phyloP scores from a whole-genome alignment of 2,113 vertebrate species.

The Dascyllus trimaculatus region DNA sequence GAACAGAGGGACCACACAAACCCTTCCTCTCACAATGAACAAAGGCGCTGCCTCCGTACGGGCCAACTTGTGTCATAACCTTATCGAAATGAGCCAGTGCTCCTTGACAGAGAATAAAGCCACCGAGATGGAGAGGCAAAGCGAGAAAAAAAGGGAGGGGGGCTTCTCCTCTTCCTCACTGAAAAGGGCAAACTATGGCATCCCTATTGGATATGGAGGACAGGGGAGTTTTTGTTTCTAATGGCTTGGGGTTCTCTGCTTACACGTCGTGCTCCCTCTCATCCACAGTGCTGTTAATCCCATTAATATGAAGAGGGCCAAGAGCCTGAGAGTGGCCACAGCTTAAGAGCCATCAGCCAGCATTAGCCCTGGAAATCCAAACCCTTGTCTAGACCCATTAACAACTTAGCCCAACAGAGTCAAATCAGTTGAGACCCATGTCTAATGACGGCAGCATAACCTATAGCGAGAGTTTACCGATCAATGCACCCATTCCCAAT shows the following conservation, averaged over 20 bases:
- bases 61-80: conserved; percentile 78
- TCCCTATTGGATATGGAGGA: conserved; percentile 63
- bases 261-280: conserved; percentile 72
- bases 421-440: conserved; percentile 68
- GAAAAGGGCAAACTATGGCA: conserved; percentile 65
- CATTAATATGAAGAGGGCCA: conserved; percentile 83
- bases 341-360: conserved; percentile 81
- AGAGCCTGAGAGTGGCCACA: conserved; percentile 71
- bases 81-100: conserved; percentile 65
- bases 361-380: conserved; percentile 81
- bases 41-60: conserved; percentile 57
- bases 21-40: conserved; percentile 68
- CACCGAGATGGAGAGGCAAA: conserved; percentile 54
- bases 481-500: background rate
- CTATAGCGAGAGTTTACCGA: conserved; percentile 28
- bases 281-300: conserved; percentile 81
- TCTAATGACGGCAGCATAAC: conserved; percentile 57
- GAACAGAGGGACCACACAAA: conserved; percentile 77
- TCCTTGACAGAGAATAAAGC: conserved; percentile 51
- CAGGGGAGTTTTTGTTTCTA: conserved; percentile 76
- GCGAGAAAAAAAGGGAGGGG: conserved; percentile 31
- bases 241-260: conserved; percentile 76
- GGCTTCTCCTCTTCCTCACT: conserved; percentile 44
- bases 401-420: conserved; percentile 67
- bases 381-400: conserved; percentile 81